These are phyloP conservation scores for Cuculus canorus DNA, from an alignment of 2,797 vertebrate genomes.

Conservation along the genomic window DNA sequence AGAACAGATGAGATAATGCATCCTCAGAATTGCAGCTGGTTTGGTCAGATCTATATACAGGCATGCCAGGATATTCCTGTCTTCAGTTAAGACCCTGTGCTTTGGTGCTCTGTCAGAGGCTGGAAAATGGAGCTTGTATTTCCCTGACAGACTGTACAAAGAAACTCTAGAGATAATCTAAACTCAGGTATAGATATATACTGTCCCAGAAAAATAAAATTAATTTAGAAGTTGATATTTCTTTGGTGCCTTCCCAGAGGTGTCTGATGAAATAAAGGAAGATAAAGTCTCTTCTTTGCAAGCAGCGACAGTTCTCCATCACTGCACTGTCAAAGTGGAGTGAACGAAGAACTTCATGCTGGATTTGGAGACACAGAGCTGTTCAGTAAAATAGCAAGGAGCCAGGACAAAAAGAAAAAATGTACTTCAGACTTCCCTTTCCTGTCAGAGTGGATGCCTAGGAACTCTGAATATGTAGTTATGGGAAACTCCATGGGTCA, in stretches of 20 bases:
- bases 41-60: rapidly evolving
- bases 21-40: not conserved
- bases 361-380: not conserved
- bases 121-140: not conserved
- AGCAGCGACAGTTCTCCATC: not conserved
- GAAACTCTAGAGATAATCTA: not conserved
- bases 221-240: not conserved
- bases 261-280: not conserved
- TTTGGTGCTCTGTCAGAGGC: not conserved
- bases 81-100: not conserved
- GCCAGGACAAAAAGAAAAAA: not conserved
- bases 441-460: not conserved
- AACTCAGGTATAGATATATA: not conserved
- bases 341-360: not conserved
- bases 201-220: not conserved
- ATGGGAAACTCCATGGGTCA: not conserved
- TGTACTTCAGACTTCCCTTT: rapidly evolving
- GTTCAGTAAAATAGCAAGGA: not conserved
- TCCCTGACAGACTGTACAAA: not conserved
- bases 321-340: not conserved
- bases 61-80: not conserved
- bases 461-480: too few species aligned
- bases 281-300: not conserved
- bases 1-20: not conserved
- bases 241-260: not conserved